Percentiles rank a stretch among this genome's conserved stretches.
Conservation (phyloP, 2,888 invertebrate species). For the Eledona agricola region DNA sequence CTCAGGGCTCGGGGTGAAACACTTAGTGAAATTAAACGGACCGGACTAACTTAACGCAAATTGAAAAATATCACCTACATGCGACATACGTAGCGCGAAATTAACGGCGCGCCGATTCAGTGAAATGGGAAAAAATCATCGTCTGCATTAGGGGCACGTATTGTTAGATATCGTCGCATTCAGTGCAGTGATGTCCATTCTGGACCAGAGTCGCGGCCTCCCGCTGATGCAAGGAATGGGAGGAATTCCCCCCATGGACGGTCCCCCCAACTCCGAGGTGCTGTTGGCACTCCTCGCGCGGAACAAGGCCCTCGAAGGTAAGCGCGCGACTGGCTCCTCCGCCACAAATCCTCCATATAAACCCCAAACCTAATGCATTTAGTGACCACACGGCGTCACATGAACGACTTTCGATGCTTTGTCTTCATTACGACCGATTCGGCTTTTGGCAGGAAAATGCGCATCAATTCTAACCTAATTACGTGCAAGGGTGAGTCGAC, state of each 20-base stretch:
- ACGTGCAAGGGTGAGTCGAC: constrained; percentile 7
- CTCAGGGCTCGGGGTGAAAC: constrained; percentile 58
- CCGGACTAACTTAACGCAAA: constrained; percentile 56
- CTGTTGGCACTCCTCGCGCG: constrained; percentile 83
- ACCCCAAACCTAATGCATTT: constrained; percentile 15
- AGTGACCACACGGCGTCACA: constrained; percentile 22
- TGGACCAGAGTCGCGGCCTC: constrained; percentile 59
- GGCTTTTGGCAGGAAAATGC: constrained; percentile 28
- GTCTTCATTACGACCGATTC: constrained; percentile 26
- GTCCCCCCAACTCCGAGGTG: constrained; percentile 83
- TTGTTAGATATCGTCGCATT: constrained; percentile 17
- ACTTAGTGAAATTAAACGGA: constrained; percentile 62
- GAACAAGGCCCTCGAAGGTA: constrained; percentile 91
- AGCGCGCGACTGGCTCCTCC: constrained; percentile 49
- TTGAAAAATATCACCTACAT: constrained; percentile 59
- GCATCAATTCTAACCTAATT: constrained; percentile 40
- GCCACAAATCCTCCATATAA: constrained; percentile 7
- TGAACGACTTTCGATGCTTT: constrained; percentile 11
- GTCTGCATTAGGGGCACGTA: too few species aligned
- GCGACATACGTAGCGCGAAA: constrained; percentile 50
- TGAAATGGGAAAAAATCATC: constrained; percentile 5
- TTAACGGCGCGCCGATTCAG: constrained; percentile 40
- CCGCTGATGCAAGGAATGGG: constrained; percentile 57
- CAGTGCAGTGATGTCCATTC: constrained; percentile 55
- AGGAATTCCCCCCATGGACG: constrained; percentile 62